Evolutionary conservation across 2,888 invertebrate genomes (phyloP).

Genomic region (Rhogogaster chlorosoma): DNA sequence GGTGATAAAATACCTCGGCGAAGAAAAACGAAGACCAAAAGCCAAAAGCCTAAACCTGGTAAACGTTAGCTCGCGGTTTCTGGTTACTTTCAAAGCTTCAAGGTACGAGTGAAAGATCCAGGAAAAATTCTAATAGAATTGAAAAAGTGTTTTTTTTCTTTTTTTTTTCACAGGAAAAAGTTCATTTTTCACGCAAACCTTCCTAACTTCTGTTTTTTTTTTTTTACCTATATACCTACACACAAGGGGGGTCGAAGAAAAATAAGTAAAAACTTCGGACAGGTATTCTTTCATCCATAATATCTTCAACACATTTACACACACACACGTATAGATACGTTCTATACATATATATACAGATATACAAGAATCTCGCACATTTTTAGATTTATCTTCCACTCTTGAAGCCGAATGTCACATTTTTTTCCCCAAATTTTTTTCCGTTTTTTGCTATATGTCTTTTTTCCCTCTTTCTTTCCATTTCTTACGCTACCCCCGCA

Average conservation of each 20-base stretch:
- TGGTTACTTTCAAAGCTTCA: neutral
- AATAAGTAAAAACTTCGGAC: neutral
- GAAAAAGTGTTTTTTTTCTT: constrained; percentile 16
- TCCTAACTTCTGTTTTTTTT: no score
- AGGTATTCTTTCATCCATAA: constrained; percentile 22
- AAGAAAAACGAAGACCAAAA: neutral
- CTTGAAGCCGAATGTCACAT: constrained; percentile 31
- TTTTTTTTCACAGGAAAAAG: neutral
- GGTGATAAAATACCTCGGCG: constrained; percentile 19
- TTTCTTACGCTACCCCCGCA: neutral
- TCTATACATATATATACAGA: neutral
- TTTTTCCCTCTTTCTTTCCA: neutral
- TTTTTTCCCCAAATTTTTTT: neutral
- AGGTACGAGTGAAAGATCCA: neutral
- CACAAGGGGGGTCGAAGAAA: neutral
- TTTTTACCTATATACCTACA: neutral
- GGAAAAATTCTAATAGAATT: neutral
- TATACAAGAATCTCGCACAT: neutral
- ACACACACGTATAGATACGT: neutral
- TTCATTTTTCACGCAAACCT: constrained; percentile 13
- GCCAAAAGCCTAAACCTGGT: no score
- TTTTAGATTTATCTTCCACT: constrained; percentile 37
- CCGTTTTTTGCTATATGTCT: no score
- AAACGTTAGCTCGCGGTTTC: neutral
- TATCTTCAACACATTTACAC: neutral